Base-by-base conservation (phyloP, 2,888 invertebrate genomes). In the Arrhopalites spinosus region DNA sequence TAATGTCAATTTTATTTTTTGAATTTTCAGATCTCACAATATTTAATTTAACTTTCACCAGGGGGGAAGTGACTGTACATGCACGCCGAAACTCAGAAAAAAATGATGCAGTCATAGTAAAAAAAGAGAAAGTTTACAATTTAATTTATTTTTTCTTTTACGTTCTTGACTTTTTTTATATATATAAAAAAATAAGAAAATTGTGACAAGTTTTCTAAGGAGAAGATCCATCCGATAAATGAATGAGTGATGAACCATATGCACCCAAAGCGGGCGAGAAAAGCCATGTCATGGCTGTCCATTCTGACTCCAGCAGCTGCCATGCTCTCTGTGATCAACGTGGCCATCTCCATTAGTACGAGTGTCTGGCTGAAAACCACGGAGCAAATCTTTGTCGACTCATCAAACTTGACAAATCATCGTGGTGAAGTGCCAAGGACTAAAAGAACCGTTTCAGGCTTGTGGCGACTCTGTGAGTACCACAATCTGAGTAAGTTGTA, bases 301-400 rank as follows among this genome's bases (percentile, higher is more conserved):
- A 69, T 79, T 50, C 75, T 80, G 25, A 82, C 80, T 66, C 82
- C 82, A 3, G 27, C 78, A 29, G 77, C 77, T 25, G 82, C 81
- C 25, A 67, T 80, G 8, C 70, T 92, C 17, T 91, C 92, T 15
- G 88, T 92, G 47, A 88, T 90, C 15, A 90, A 91, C 59, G 91
- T 93, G 23, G 87, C 90, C 56, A 89, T 92, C 1, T 92, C 93
- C 23, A 90, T 93, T 78, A 88, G 90, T 8, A 93, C 93, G 2
- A 92, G 91, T 85, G 92, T 93, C 86, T 95, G 95, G 95, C 88
- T 95, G 29, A 91, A 92, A 82, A 94, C 94, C 2, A 91, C 93
- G 85, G 95, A 95, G 86, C 92, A 92, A 85, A 90, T 95, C 88
- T 89, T 91, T 76, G 93, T 92, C 86, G 90, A 90, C 15, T 87